These are phyloP conservation scores for Nezara viridula DNA, from an alignment of 2,888 invertebrate species.

Conservation along the genomic window DNA sequence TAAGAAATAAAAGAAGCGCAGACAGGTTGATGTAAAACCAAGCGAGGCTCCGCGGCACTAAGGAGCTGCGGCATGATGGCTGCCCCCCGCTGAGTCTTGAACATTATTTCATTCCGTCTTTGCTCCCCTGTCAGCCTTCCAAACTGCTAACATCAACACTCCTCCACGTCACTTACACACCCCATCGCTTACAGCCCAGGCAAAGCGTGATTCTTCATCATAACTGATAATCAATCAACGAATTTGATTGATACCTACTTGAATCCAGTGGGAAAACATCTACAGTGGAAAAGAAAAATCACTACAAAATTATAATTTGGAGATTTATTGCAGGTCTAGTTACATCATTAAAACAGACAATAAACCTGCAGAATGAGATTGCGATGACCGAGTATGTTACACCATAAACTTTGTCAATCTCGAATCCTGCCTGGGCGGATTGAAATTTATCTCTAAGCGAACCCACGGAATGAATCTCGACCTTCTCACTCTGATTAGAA, in stretches of 20 bases:
- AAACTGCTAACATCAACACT: constrained; percentile 37
- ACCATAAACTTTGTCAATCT: no score
- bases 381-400: no score
- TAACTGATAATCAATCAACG: not conserved
- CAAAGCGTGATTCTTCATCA: not conserved
- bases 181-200: not conserved
- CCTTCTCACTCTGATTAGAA: no score
- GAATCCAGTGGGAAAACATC: not conserved
- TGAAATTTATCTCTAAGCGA: no score
- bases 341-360: no score
- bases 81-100: not conserved
- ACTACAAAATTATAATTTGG: not conserved
- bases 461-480: no score
- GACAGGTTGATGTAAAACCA: constrained; percentile 30
- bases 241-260: not conserved
- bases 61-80: constrained; percentile 27
- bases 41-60: not conserved
- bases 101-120: constrained; percentile 38
- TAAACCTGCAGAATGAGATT: no score
- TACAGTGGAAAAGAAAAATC: not conserved
- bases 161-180: constrained; percentile 31
- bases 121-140: not conserved
- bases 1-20: constrained; percentile 31
- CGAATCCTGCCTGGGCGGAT: no score
- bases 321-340: no score